Evolutionary conservation across 2,797 vertebrate genomes (phyloP).

Genomic region (Rhadinocentrus ornatus): DNA sequence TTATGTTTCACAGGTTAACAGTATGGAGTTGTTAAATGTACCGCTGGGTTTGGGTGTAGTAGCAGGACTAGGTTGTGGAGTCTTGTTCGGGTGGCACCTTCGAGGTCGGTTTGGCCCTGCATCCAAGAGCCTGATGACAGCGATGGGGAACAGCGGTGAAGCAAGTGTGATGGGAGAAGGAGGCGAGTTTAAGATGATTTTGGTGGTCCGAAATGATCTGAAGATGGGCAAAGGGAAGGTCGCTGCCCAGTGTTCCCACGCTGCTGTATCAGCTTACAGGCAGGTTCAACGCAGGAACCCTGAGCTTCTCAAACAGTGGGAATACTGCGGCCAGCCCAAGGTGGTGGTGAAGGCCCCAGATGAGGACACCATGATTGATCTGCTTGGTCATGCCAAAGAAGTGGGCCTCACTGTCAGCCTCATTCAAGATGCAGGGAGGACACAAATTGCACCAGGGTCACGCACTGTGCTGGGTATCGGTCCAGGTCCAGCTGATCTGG

Average conservation of each 20-base stretch:
- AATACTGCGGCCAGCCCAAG: slow-evolving; percentile 95
- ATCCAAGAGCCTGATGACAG: slow-evolving; percentile 31
- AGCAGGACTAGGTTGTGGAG: slow-evolving; percentile 87
- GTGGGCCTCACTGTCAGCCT: slow-evolving; percentile 90
- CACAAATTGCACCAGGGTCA: slow-evolving; percentile 94
- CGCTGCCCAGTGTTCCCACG: slow-evolving; percentile 94
- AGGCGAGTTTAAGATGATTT: slow-evolving; percentile 95
- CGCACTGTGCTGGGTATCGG: slow-evolving; percentile 93
- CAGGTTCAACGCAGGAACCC: slow-evolving; percentile 89
- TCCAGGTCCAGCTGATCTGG: slow-evolving; percentile 88
- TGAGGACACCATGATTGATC: slow-evolving; percentile 87
- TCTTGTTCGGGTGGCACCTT: slow-evolving; percentile 91
- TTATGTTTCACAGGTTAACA: slow-evolving; percentile 43
- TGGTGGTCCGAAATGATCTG: slow-evolving; percentile 92
- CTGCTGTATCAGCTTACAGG: slow-evolving; percentile 94
- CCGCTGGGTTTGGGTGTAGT: slow-evolving; percentile 79
- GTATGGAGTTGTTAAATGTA: slow-evolving; percentile 85
- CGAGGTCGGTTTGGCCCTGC: slow-evolving; percentile 67
- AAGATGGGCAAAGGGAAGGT: slow-evolving; percentile 99
- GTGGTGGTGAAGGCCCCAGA: slow-evolving; percentile 93
- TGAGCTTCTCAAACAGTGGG: slow-evolving; percentile 92
- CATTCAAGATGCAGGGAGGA: slow-evolving; percentile 96
- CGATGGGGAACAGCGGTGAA: slow-evolving; percentile 61
- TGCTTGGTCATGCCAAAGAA: slow-evolving; percentile 87
- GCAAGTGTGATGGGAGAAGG: slow-evolving; percentile 87